A percentile compares a stretch with the other conserved stretches of the same genome.
phyloP scores from a whole-genome alignment of 2,888 invertebrate genomes.

The Griposia aprilina region DNA sequence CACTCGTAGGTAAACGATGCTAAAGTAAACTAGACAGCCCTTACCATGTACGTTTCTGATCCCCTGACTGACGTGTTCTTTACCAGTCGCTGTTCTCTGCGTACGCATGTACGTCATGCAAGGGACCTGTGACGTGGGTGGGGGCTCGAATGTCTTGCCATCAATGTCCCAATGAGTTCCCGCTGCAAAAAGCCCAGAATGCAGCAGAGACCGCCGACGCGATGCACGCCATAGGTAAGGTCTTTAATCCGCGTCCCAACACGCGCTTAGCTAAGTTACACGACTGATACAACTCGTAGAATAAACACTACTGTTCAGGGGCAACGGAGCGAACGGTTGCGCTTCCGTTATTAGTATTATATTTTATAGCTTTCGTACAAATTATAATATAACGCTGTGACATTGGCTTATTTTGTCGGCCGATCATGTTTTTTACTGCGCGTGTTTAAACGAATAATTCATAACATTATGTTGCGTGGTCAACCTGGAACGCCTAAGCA shows the following conservation, averaged over 20 bases:
- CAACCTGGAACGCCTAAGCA: slow-evolving; percentile 34
- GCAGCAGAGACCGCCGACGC: slow-evolving; percentile 72
- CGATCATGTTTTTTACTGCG: neutral
- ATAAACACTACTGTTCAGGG: neutral
- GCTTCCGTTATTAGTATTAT: neutral
- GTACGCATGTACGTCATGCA: slow-evolving; percentile 84
- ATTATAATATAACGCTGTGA: slow-evolving; percentile 29
- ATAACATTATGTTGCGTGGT: neutral
- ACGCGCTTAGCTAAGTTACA: neutral
- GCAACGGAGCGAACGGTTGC: slow-evolving; percentile 18
- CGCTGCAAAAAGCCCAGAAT: slow-evolving; percentile 44
- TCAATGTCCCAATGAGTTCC: slow-evolving; percentile 80
- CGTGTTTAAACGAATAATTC: slow-evolving; percentile 2
- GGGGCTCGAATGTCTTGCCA: slow-evolving; percentile 74
- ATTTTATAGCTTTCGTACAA: slow-evolving; percentile 30
- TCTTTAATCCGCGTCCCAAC: neutral
- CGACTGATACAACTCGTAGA: neutral
- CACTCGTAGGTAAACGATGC: slow-evolving; percentile 15
- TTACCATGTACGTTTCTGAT: slow-evolving; percentile 16
- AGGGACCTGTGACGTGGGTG: slow-evolving; percentile 80
- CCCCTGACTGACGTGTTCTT: slow-evolving; percentile 30
- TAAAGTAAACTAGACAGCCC: slow-evolving; percentile 18
- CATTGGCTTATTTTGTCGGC: neutral
- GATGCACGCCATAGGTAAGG: slow-evolving; percentile 50
- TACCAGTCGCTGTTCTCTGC: slow-evolving; percentile 82